phyloP scores from a whole-genome alignment of 2,888 invertebrate species.

The Phoenoteleia sp. region DNA sequence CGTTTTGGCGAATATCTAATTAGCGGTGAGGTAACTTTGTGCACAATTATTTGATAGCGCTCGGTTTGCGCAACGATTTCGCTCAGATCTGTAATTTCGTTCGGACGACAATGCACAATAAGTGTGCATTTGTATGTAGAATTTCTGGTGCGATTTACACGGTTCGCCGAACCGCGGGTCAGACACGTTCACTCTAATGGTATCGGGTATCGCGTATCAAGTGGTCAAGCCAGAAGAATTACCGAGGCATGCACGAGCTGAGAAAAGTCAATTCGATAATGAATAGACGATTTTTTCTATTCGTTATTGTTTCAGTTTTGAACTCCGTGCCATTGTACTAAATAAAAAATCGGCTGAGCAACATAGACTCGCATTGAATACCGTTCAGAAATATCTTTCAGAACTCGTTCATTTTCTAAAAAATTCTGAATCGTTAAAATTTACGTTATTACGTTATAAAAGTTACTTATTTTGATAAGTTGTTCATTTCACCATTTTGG shows the following conservation, averaged over 20 bases:
- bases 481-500: no score
- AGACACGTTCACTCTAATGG: slow-evolving; percentile 59
- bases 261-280: background rate
- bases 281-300: background rate
- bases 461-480: no score
- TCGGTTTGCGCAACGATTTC: slow-evolving; percentile 14
- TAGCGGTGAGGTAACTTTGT: background rate
- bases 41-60: slow-evolving; percentile 3
- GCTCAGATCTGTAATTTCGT: slow-evolving; percentile 37
- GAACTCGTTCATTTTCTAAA: no score
- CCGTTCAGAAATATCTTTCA: no score
- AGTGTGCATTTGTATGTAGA: slow-evolving; percentile 5
- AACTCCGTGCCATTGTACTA: no score
- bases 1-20: slow-evolving; percentile 21
- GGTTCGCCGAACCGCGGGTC: slow-evolving; percentile 59
- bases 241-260: background rate
- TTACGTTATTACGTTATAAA: no score
- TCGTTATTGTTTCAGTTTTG: no score
- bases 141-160: slow-evolving; percentile 58
- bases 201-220: slow-evolving; percentile 43
- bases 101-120: slow-evolving; percentile 51
- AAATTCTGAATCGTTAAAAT: no score
- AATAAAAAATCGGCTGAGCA: no score
- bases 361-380: no score
- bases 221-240: slow-evolving; percentile 45